phyloP scores from a whole-genome alignment of 2,888 invertebrate species.

The Serripes groenlandicus region DNA sequence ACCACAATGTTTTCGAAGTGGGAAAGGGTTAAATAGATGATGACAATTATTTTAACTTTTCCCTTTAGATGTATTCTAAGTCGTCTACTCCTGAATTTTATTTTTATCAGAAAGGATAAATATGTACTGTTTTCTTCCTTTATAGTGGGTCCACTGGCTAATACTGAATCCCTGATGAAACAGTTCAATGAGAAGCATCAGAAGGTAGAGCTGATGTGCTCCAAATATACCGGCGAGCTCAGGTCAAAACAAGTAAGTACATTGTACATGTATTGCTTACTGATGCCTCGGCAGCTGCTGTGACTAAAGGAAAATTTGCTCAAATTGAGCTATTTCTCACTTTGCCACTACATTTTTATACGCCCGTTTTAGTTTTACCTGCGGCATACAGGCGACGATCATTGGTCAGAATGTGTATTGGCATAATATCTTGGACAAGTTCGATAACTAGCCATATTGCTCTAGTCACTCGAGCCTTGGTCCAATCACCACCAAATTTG shows the following conservation, averaged over 20 bases:
- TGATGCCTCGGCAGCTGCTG: background rate
- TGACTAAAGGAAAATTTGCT: background rate
- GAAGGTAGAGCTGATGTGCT: slow-evolving; percentile 9
- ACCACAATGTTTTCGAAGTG: background rate
- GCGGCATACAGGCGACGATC: too few relatives aligned
- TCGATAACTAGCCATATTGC: too few relatives aligned
- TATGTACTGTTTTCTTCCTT: background rate
- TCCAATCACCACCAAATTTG: too few relatives aligned
- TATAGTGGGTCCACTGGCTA: slow-evolving; percentile 39
- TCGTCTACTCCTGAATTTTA: too few relatives aligned
- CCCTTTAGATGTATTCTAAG: background rate
- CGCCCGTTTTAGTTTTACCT: too few relatives aligned
- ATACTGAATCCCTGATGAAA: slow-evolving; percentile 8
- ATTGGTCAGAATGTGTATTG: too few relatives aligned
- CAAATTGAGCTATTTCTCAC: background rate
- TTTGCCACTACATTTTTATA: background rate
- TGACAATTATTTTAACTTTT: background rate
- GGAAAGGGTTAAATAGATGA: background rate
- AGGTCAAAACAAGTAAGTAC: slow-evolving; percentile 22
- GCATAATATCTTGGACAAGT: too few relatives aligned
- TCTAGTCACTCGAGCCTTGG: too few relatives aligned
- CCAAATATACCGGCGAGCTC: slow-evolving; percentile 25
- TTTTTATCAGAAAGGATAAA: too few relatives aligned
- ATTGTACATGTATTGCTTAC: too few relatives aligned
- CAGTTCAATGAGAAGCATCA: slow-evolving; percentile 24